Evolutionary conservation across 2,113 vertebrate genomes (phyloP).

Genomic region (Alligator mississippiensis): DNA sequence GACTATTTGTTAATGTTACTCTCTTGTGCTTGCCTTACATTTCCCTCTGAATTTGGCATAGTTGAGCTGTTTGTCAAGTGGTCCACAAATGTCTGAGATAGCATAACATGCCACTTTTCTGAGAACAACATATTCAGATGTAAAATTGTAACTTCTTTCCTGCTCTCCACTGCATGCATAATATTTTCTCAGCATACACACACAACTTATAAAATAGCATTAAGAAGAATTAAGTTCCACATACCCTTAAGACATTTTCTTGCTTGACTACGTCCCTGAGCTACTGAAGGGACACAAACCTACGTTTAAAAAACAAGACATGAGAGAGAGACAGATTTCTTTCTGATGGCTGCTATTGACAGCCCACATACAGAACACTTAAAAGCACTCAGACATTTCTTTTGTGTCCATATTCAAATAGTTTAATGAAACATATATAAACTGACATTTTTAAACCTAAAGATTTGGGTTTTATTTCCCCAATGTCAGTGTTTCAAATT

Average conservation of each 20-base stretch:
- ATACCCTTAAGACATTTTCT: neutral
- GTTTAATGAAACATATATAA: slow-evolving; percentile 70
- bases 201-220: neutral
- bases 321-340: slow-evolving; percentile 65
- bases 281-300: slow-evolving; percentile 30
- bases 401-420: slow-evolving; percentile 60
- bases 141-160: neutral
- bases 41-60: neutral
- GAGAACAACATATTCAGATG: neutral
- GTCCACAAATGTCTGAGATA: neutral
- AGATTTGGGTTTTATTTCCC: slow-evolving; percentile 46
- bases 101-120: rapidly evolving
- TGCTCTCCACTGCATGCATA: neutral
- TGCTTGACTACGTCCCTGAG: neutral
- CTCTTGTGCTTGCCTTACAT: neutral
- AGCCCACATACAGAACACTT: slow-evolving; percentile 71
- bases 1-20: neutral
- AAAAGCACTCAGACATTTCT: slow-evolving; percentile 55
- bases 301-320: slow-evolving; percentile 55
- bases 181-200: neutral
- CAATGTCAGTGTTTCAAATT: slow-evolving; percentile 1
- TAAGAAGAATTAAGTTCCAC: neutral
- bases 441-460: slow-evolving; percentile 44
- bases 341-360: slow-evolving; percentile 68
- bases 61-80: neutral